A percentile compares a stretch with the other conserved stretches of the same genome.
These are phyloP conservation scores for Apteryx owenii DNA, from an alignment of 2,113 vertebrate species.

Conservation along the genomic window DNA sequence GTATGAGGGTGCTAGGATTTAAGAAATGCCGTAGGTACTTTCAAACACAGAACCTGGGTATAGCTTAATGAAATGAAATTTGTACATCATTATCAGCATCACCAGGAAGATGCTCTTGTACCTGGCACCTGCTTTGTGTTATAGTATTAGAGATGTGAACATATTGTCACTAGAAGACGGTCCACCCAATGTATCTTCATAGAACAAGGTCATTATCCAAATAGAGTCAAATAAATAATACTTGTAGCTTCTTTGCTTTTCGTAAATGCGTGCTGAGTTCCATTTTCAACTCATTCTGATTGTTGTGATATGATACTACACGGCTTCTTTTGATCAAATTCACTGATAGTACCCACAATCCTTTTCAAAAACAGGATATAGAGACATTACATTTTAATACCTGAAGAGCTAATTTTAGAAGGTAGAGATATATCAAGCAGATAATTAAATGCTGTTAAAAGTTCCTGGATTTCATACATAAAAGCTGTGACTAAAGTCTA, in stretches of 20 bases:
- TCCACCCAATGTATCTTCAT: conserved; percentile 29
- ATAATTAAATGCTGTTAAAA: background rate
- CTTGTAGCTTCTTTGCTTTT: background rate
- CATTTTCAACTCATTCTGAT: background rate
- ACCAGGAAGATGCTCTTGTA: conserved; percentile 33
- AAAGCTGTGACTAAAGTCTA: background rate
- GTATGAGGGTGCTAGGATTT: background rate
- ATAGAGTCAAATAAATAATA: conserved; percentile 49
- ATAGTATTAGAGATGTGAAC: background rate
- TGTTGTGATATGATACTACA: background rate
- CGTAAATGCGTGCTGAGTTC: background rate
- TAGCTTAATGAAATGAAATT: conserved; percentile 28
- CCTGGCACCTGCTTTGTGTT: background rate
- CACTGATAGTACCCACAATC: background rate
- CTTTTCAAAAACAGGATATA: background rate
- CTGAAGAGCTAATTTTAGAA: background rate
- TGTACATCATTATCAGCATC: background rate
- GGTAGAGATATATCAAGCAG: background rate
- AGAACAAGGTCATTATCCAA: conserved; percentile 30
- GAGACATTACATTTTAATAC: background rate
- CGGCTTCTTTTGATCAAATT: background rate
- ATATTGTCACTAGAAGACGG: conserved; percentile 43
- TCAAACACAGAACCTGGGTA: background rate
- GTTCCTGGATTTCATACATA: background rate
- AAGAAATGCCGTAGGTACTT: background rate